These are phyloP conservation scores for Rhagologus leucostigma DNA, from an alignment of 2,113 vertebrate species.

Conservation along the genomic window DNA sequence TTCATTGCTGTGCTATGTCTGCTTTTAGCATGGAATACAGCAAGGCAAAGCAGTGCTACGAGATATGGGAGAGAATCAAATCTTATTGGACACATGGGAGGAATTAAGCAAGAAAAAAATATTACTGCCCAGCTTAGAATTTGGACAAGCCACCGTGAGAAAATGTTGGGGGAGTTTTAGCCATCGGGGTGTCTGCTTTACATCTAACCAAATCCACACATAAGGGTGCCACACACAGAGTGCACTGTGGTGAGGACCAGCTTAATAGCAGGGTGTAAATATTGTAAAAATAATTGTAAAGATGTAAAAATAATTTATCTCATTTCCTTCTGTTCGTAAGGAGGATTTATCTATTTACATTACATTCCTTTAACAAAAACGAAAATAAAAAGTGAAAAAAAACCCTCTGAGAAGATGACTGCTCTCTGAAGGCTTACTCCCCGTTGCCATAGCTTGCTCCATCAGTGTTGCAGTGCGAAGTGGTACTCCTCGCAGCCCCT, in stretches of 20 bases:
- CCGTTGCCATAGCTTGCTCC: background rate
- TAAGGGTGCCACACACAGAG: background rate
- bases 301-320: background rate
- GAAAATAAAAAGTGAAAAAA: background rate
- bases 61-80: background rate
- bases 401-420: background rate
- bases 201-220: background rate
- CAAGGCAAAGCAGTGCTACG: background rate
- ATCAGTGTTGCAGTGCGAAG: fast-evolving
- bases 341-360: background rate
- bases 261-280: background rate
- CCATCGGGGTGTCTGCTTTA: background rate
- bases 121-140: background rate
- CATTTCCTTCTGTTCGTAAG: background rate
- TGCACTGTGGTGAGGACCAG: background rate
- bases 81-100: background rate
- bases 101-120: background rate
- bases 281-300: background rate
- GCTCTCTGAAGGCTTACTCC: background rate
- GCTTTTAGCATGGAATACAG: background rate
- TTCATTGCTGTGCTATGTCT: background rate
- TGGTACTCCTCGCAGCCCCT: background rate
- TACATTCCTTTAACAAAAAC: background rate
- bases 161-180: background rate
- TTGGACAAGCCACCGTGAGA: background rate